phyloP scores from a whole-genome alignment of 2,888 invertebrate species.

The Oscheius sp. region DNA sequence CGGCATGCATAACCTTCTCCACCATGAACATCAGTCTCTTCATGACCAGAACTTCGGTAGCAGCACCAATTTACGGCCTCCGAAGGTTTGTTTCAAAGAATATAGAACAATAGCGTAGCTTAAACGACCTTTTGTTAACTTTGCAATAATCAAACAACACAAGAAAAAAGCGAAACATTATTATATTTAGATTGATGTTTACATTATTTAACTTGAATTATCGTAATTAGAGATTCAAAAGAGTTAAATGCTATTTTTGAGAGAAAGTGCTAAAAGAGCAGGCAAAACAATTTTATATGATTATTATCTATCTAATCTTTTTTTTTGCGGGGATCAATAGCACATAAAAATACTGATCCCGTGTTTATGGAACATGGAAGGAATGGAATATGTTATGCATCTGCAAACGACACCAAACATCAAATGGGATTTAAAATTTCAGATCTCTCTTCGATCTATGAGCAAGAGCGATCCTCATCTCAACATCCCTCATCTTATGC shows the following conservation, averaged over 20 bases:
- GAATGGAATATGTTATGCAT: too few species aligned
- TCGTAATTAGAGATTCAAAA: neutral
- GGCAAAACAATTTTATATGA: too few species aligned
- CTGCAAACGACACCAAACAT: too few species aligned
- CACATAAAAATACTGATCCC: too few species aligned
- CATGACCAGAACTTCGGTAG: conserved; percentile 19
- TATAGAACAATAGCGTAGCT: neutral
- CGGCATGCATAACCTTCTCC: conserved; percentile 7
- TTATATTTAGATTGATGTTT: too few species aligned
- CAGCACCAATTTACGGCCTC: neutral
- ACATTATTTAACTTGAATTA: too few species aligned
- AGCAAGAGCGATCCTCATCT: conserved; percentile 51
- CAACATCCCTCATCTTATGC: conserved; percentile 48
- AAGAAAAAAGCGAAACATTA: too few species aligned
- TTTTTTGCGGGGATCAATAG: too few species aligned
- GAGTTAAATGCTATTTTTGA: neutral
- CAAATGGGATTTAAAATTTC: too few species aligned
- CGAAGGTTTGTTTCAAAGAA: neutral
- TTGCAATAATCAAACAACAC: neutral
- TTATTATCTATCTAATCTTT: too few species aligned
- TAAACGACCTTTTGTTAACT: neutral
- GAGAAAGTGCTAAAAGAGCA: neutral
- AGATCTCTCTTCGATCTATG: conserved; percentile 46
- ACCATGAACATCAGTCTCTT: conserved; percentile 26
- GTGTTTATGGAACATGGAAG: too few species aligned